Evolutionary conservation across 1,140 invertebrate species (phyloP), one percentile per base, ranked within the genome.

Genomic region (Hydropsyche tenuis): DNA sequence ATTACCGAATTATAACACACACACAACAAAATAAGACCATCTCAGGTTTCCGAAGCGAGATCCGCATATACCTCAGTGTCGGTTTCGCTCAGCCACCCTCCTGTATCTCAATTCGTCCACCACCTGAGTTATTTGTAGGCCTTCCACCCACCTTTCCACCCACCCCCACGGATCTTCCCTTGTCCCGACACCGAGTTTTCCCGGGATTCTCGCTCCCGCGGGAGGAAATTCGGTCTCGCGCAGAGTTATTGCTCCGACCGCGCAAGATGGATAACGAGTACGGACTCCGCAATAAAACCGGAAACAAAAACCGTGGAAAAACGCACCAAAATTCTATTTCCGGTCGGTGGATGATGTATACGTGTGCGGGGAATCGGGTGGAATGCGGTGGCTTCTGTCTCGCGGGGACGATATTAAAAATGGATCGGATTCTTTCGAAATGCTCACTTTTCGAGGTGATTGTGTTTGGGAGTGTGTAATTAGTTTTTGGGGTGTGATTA

Each of bases 181-280:
- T n/a, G 56, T 23, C 56, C 16, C 22, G 23, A 51, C 6, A 11
- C 9, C 42, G 43, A 37, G 7, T 60, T 60, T 60, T 60, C 56
- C 56, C 23, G 56, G 48, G 16, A 37, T 37, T 37, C 30, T 37
- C 30, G 30, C 9, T 37, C 30, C 30, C 30, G 30, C 11, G 66
- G 42, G 23, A 30, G 16, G 65, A 68, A 68, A 68, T 70, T 70
- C 27, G 53, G 56, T 16, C 42, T 72, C 62, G 60, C 23, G 25
- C 46, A 64, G 71, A 72, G 48, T 72, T 72, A 72, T 64, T 25
- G 60, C 71, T 60, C 37, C 71, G n/a, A 37, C 30, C 30, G 20
- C 45, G 60, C 62, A 72, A 64, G 51, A 72, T 72, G 71, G 42
- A 72, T 72, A 72, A n/a, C 71, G 56, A 60, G 45, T 48, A 48